Evolutionary conservation across 64 coral and sea anemone genomes (phyloP).

Genomic region (Pachyseris speciosa): DNA sequence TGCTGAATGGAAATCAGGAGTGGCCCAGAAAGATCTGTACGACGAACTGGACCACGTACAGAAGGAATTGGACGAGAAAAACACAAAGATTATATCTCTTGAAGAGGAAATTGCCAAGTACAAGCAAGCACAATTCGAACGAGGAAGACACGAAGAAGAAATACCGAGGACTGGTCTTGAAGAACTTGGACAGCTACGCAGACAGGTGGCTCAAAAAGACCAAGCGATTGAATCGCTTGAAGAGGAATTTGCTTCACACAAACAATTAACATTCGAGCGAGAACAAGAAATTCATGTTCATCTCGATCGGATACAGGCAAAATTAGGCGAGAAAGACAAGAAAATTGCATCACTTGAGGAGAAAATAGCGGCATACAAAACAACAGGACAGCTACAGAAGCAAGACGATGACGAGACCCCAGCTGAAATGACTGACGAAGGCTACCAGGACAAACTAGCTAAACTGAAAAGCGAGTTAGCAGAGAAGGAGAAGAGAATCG

Average conservation of each 20-base stretch:
- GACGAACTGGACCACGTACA: slow-evolving; percentile 44
- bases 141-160: not conserved
- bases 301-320: not conserved
- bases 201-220: slow-evolving; percentile 37
- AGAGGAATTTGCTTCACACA: slow-evolving; percentile 3
- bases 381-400: not conserved
- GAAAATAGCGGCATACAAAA: slow-evolving; percentile 30
- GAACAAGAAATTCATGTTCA: slow-evolving; percentile 16
- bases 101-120: slow-evolving; percentile 2
- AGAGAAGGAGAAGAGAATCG: slow-evolving; percentile 20
- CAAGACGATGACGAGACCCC: not conserved
- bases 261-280: not conserved
- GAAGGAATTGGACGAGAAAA: slow-evolving; percentile 15
- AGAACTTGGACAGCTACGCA: slow-evolving; percentile 33
- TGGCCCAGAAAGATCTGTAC: slow-evolving; percentile 22
- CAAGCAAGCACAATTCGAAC: not conserved
- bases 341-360: slow-evolving; percentile 38
- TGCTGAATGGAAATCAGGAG: not conserved
- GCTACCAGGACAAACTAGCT: not conserved
- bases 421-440: not conserved
- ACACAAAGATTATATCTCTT: not conserved
- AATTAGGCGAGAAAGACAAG: slow-evolving; percentile 43
- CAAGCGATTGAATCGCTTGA: slow-evolving; percentile 2
- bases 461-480: not conserved
- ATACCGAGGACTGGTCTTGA: not conserved